Base-by-base conservation (phyloP, 2,888 invertebrate genomes). In the Tetrapedia diversipes region DNA sequence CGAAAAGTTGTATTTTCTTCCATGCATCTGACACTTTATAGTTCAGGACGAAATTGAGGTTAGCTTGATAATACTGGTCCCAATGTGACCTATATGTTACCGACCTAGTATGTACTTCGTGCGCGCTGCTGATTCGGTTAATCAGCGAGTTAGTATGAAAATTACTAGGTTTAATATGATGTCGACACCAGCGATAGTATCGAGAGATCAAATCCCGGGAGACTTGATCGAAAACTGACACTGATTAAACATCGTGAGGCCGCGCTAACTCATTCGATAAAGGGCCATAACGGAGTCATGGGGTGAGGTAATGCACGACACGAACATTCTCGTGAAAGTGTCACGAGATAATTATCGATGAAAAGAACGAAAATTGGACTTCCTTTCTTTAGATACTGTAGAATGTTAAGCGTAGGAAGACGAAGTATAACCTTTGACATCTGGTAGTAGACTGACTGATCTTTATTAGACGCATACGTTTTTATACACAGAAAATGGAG, bases 181-280 rank as follows among this genome's bases (percentile, higher is more conserved):
- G 11, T 22, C 24, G 66, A 27, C 45, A 56, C 11, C 51, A 29
- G 1, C 1, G 49, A 34, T 34, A 47, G 57, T 73, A 60, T 63
- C 24, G 45, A 49, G 39, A 77, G 70, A 45, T 37, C 63, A 72
- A 72, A 72, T 76, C 64, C 67, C 60, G 39, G 66, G 67, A 61
- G 77, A 71, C 43, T 29, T 16, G 53, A n/a, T 24, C 47, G 60
- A 66, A 60, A 66, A 68, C 54, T 77, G 77, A 59, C 66, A 71
- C 59, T 83, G 80, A 80, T 82, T 82, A 82, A 82, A 80, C 74
- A 68, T 71, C 67, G 69, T 68, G 49, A n/a, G n/a, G 37, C 49
- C 19, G n/a, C 27, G 41, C 39, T 69, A 74, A 77, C 70, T 71
- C 63, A 63, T 71, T 77, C 68, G 65, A 83, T 77, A 71, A 63